Conservation (phyloP, 2,113 vertebrate species). For the Pituophis catenifer region DNA sequence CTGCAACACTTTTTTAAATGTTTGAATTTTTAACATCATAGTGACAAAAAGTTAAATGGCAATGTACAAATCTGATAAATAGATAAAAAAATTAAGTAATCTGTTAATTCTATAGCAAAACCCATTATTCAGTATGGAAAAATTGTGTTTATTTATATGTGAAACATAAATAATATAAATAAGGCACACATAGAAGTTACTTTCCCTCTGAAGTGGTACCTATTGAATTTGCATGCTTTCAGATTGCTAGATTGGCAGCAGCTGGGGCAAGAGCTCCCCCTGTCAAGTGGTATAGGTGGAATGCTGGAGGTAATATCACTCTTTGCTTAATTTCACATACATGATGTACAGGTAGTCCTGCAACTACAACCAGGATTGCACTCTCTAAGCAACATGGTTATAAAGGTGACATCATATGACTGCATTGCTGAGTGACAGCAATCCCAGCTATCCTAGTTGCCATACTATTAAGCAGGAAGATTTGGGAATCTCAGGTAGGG, state of each 20-base stretch:
- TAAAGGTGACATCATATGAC: not conserved
- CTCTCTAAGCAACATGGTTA: not conserved
- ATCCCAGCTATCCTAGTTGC: not conserved
- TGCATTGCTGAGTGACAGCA: not conserved
- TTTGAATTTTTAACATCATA: not conserved
- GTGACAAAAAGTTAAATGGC: not conserved
- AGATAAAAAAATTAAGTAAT: not conserved
- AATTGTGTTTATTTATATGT: not conserved
- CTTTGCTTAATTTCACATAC: not conserved
- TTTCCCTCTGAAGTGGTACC: not conserved
- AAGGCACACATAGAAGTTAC: not conserved
- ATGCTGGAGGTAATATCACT: not conserved
- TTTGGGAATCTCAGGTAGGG: not conserved
- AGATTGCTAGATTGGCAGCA: not conserved
- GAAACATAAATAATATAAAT: not conserved
- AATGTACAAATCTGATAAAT: not conserved
- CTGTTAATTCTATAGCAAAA: not conserved
- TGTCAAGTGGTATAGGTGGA: not conserved
- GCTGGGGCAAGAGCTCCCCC: not conserved
- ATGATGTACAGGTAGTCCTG: not conserved
- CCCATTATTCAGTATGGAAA: not conserved
- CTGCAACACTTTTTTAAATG: slow-evolving; percentile 12
- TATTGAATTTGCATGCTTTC: not conserved
- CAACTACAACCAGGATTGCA: not conserved
- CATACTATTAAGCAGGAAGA: not conserved